These are phyloP conservation scores for Macrobrachium rosenbergii DNA, from an alignment of 1,140 invertebrate genomes.

Conservation along the genomic window DNA sequence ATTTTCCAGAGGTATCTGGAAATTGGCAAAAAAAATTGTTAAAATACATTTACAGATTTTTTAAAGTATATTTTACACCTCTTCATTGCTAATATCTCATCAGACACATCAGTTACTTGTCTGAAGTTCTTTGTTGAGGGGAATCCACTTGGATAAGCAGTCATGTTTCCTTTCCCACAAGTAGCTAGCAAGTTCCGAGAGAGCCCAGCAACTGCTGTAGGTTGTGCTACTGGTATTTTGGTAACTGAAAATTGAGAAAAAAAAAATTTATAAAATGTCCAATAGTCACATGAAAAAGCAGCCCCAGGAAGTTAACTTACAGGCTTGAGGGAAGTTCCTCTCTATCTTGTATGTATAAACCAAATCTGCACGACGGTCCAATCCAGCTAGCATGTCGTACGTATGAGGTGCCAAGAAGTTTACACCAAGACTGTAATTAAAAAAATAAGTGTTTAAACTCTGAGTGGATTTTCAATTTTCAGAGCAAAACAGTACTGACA, in stretches of 20 bases:
- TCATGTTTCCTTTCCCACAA: neutral
- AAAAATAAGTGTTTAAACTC: neutral
- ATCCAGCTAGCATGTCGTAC: constrained; percentile 5
- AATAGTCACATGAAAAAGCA: neutral
- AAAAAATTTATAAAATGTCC: neutral
- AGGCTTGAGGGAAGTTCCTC: neutral
- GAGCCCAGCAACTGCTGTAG: constrained; percentile 22
- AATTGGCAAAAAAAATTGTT: too few relatives aligned
- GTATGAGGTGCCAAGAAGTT: neutral
- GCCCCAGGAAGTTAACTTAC: constrained; percentile 2
- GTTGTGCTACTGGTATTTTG: neutral
- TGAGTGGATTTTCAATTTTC: neutral
- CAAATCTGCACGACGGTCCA: neutral
- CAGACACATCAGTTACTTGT: neutral
- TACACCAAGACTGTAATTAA: neutral
- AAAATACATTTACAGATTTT: neutral
- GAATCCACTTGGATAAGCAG: neutral
- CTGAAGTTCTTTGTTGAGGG: neutral
- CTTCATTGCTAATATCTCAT: neutral
- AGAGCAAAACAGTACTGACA: too few relatives aligned
- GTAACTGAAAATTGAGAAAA: neutral
- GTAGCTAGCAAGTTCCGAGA: constrained; percentile 32
- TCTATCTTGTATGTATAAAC: constrained; percentile 21
- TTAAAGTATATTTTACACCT: neutral
- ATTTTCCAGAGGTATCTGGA: constrained; percentile 6